Evolutionary conservation across 2,888 invertebrate genomes (phyloP), one percentile per base, ranked within the genome.

Genomic region (Stegana nigrithorax): DNA sequence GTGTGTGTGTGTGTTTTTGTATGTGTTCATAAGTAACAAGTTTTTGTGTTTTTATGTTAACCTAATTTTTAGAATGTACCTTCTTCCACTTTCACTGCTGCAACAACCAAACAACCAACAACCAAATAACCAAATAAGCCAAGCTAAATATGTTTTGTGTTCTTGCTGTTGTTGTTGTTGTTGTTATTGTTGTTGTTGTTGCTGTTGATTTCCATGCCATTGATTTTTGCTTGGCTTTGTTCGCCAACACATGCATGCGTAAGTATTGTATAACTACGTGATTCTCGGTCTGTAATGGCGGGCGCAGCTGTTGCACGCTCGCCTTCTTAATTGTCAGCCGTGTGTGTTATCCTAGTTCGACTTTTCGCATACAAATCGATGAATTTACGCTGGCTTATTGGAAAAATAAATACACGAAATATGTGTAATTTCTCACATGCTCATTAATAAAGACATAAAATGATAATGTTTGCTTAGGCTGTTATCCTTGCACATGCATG

Each of bases 391-490:
- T 10, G 6, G 17, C 2, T 14, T 8, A 39, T 10, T 39, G 6
- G 10, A 32, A 29, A 51, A 17, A 53, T 55, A 21, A 55, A 55
- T 32, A 55, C 23, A 55, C 36, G 36, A 55, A 32, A 55, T n/a
- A n/a, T 55, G 21, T 55, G 50, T 50, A 50, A 50, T 50, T 50
- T 50, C 14, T 55, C 25, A 45, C 32, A n/a, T n/a, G 32, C 75
- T 76, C 76, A 73, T 73, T 73, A 73, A 76, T 73, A 76, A 76
- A 75, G 72, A 63, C 74, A 73, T 73, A 73, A 73, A 76, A 68
- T 55, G 29, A 53, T 53, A 53, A 27, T 29, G 27, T 53, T 53
- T 53, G 29, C 10, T 25, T 29, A 10, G 14, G 51, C 0, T 45
- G 45, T 19, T n/a, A 36, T 36, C n/a, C 12, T 29, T 32, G 23